Evolutionary conservation across 1,140 invertebrate genomes (phyloP).

Genomic region (Penaeus indicus): DNA sequence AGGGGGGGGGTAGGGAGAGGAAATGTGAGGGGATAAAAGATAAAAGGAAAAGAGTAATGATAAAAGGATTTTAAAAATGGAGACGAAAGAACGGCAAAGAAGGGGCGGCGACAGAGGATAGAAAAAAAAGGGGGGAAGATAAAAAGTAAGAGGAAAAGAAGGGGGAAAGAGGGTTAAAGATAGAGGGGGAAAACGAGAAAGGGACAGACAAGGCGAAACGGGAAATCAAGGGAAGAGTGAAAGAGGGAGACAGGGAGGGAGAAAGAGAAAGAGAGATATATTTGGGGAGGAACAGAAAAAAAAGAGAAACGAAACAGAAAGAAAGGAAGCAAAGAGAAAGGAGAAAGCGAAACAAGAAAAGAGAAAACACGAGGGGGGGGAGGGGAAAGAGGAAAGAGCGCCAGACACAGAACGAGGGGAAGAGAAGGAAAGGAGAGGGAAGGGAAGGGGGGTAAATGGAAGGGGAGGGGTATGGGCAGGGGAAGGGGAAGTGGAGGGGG

Average conservation of each 20-base stretch:
- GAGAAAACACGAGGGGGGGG: neutral
- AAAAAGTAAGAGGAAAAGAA: neutral
- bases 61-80: neutral
- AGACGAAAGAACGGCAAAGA: no score
- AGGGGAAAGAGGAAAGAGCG: slow-evolving; percentile 19
- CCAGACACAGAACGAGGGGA: neutral
- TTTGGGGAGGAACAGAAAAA: no score
- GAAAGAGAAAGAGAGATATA: no score
- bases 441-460: neutral
- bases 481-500: neutral
- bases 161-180: neutral
- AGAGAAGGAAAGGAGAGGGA: slow-evolving; percentile 3
- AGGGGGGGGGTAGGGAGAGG: neutral
- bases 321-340: no score
- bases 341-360: no score
- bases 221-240: no score
- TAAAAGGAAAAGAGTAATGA: neutral
- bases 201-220: no score
- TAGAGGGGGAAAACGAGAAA: no score
- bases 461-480: neutral
- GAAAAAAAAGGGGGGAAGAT: slow-evolving; percentile 19
- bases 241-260: no score
- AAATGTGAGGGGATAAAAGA: neutral
- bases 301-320: no score
- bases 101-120: neutral